Percentiles rank a stretch among this genome's conserved stretches.
Evolutionary conservation across 2,113 vertebrate genomes (phyloP).

Genomic region (Myotis brandtii): DNA sequence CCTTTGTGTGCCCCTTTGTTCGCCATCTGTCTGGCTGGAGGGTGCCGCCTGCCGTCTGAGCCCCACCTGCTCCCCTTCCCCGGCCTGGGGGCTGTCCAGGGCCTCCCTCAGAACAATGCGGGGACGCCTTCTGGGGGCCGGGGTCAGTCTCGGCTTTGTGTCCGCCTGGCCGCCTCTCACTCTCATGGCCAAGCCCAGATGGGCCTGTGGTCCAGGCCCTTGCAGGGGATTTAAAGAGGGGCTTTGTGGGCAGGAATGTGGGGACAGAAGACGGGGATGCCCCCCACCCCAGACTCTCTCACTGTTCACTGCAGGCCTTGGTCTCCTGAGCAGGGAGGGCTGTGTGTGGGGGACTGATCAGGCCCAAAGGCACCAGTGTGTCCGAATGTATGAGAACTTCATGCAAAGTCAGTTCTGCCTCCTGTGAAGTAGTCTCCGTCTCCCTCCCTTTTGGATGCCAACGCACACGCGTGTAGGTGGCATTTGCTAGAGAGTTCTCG

Average conservation of each 20-base stretch:
- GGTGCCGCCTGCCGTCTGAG: slow-evolving; percentile 82
- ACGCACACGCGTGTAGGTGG: not conserved
- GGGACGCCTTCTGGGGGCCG: slow-evolving; percentile 82
- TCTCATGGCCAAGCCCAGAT: slow-evolving; percentile 79
- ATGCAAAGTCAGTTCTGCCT: not conserved
- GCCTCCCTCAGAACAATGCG: slow-evolving; percentile 79
- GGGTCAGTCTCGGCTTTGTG: slow-evolving; percentile 78
- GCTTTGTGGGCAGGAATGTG: slow-evolving; percentile 65
- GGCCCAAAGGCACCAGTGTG: not conserved
- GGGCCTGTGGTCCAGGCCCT: slow-evolving; percentile 71
- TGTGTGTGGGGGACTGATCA: not conserved
- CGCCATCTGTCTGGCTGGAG: slow-evolving; percentile 85
- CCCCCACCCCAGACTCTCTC: too few species aligned
- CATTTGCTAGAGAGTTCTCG: not conserved
- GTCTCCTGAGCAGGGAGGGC: not conserved
- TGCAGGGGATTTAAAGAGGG: slow-evolving; percentile 66
- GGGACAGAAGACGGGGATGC: slow-evolving; percentile 39
- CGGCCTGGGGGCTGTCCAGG: slow-evolving; percentile 64
- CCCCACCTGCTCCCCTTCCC: slow-evolving; percentile 73
- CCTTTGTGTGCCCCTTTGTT: slow-evolving; percentile 81
- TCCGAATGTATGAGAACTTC: not conserved
- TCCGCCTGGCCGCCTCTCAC: slow-evolving; percentile 74
- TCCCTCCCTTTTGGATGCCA: not conserved
- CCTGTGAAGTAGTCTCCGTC: not conserved
- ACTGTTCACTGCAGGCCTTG: not conserved